Evolutionary conservation across 2,888 invertebrate species (phyloP).

Genomic region (Adineta ricciae): DNA sequence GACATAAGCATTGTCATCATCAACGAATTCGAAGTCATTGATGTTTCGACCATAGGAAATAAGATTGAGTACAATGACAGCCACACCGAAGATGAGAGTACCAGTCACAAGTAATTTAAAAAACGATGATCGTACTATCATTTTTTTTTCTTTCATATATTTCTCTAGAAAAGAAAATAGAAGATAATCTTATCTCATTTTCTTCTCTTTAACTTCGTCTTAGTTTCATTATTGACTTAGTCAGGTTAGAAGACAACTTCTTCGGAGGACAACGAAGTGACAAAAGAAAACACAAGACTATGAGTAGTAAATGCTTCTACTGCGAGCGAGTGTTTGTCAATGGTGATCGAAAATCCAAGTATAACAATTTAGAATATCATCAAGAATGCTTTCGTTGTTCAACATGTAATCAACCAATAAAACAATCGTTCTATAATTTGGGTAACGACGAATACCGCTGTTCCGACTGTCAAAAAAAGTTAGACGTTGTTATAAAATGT

Average conservation of each 20-base stretch:
- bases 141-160: neutral
- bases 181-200: neutral
- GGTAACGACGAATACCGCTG: neutral
- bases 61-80: neutral
- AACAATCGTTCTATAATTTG: neutral
- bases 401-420: neutral
- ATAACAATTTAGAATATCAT: constrained; percentile 2
- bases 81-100: neutral
- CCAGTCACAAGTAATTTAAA: neutral
- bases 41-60: neutral
- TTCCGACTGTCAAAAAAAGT: neutral
- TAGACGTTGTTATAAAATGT: neutral
- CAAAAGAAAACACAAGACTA: neutral
- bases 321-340: neutral
- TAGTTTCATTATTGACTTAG: neutral
- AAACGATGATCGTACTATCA: constrained; percentile 1
- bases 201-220: neutral
- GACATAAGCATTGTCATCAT: neutral
- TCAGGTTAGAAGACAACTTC: neutral
- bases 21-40: neutral
- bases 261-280: neutral
- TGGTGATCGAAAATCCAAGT: neutral
- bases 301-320: neutral
- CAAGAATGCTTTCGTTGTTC: neutral
- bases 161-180: neutral